Conservation (phyloP, 1,140 invertebrate species). For the Neodiprion fabricii region DNA sequence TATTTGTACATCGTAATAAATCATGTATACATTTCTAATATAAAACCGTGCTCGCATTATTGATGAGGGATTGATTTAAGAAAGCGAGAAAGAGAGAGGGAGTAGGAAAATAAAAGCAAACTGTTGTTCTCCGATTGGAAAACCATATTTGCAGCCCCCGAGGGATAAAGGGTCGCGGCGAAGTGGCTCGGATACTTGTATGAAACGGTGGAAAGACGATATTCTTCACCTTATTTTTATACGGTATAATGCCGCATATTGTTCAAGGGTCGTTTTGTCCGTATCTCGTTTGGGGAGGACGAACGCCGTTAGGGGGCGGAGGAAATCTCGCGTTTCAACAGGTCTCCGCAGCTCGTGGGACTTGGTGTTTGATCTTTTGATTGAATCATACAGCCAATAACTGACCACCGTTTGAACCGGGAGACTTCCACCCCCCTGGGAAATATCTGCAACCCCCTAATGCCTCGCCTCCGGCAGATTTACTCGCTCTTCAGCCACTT, state of each 20-base stretch:
- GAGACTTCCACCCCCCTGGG: slow-evolving; percentile 30
- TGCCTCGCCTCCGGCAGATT: slow-evolving; percentile 17
- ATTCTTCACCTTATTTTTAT: neutral
- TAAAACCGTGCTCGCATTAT: too few species aligned
- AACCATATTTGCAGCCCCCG: neutral
- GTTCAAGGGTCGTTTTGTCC: neutral
- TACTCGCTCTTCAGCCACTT: neutral
- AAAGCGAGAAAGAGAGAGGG: too few species aligned
- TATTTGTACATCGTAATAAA: too few species aligned
- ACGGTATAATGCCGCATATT: neutral
- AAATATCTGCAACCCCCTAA: slow-evolving; percentile 38
- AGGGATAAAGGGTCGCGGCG: neutral
- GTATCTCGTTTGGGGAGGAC: neutral
- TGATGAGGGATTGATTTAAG: too few species aligned
- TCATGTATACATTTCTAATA: too few species aligned
- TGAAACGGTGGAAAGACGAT: neutral
- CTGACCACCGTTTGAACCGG: slow-evolving; percentile 36
- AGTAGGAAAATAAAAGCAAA: neutral
- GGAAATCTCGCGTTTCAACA: slow-evolving; percentile 1
- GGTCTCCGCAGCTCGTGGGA: neutral
- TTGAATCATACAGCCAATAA: slow-evolving; percentile 45
- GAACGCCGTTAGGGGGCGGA: neutral
- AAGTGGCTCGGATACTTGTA: neutral
- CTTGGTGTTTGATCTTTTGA: slow-evolving; percentile 39
- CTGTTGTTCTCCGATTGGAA: neutral